phyloP scores from a whole-genome alignment of 2,888 invertebrate species.

The Volucella inanis region DNA sequence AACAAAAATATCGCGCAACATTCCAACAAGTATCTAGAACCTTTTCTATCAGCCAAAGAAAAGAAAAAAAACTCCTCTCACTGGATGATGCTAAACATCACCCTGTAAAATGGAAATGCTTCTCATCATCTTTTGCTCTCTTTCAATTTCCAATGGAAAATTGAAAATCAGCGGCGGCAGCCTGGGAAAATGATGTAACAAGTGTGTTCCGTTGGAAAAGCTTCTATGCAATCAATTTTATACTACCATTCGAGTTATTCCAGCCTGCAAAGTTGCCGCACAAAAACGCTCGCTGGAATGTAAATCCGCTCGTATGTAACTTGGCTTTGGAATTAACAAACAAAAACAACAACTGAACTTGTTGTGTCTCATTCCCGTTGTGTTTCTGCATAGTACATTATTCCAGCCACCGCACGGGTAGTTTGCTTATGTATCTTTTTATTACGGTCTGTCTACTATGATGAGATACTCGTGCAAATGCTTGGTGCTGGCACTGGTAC shows the following conservation, averaged over 20 bases:
- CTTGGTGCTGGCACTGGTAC: not conserved
- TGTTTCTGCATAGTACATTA: not conserved
- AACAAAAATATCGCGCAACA: slow-evolving; percentile 10
- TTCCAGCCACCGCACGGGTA: not conserved
- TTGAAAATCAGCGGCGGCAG: not conserved
- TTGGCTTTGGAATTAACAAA: slow-evolving; percentile 3
- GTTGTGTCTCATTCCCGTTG: slow-evolving; percentile 19
- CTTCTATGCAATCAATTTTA: slow-evolving; percentile 48
- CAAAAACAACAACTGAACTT: slow-evolving; percentile 10
- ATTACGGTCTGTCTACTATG: too few relatives aligned
- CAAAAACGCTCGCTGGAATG: not conserved
- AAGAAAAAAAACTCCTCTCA: slow-evolving; percentile 16
- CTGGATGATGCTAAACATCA: slow-evolving; percentile 21
- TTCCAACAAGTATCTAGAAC: slow-evolving; percentile 28
- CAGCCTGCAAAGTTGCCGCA: slow-evolving; percentile 32
- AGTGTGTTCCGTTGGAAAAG: slow-evolving; percentile 56
- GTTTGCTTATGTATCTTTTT: not conserved
- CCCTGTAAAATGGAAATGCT: slow-evolving; percentile 1
- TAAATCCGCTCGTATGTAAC: slow-evolving; percentile 17
- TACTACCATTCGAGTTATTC: not conserved
- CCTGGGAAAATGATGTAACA: slow-evolving; percentile 64
- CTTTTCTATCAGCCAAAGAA: slow-evolving; percentile 11
- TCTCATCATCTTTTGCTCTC: not conserved
- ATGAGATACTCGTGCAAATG: too few relatives aligned
- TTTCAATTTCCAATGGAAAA: slow-evolving; percentile 33